Evolutionary conservation across 2,113 vertebrate genomes (phyloP), one percentile per base, ranked within the genome.

Genomic region (Rhadina sibilatrix): DNA sequence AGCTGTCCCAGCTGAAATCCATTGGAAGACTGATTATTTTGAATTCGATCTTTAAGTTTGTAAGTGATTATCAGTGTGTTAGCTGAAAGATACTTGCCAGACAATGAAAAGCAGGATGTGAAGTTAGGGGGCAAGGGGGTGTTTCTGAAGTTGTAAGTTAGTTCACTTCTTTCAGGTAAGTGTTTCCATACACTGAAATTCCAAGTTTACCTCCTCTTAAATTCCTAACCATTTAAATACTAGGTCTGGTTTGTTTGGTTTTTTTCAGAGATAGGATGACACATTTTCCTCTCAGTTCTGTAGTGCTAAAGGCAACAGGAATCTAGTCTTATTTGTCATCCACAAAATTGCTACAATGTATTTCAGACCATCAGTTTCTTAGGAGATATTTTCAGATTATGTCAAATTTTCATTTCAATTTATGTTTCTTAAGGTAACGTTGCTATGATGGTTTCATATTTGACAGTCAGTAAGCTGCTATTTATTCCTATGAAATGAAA

Each of bases 121-220:
- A 28, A 22, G 10, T 9, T 13, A 9, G 4, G 16, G 6, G 15
- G 2, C 0, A 2, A 31, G 20, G 22, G 2, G 4, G 2, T 5
- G 1, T 1, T 63, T 46, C 18, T 72, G 22, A 84, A 75, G 4
- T 24, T 69, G 2, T 22, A 25, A 66, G 6, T 74, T 56, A 38
- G 9, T 75, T 93, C 42, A 50, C 6, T 81, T 66, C 10, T 65
- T 89, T 75, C 59, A 53, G 17, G 14, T 61, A 37, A 57, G 10
- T 68, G 21, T 64, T 93, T 13, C 35, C 35, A 37, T 28, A 61
- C 27, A 40, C 24, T 47, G 35, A 60, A 86, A 80, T 64, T 79
- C 8, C 46, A 65, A 33, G 28, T 78, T 81, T 85, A 27, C 10
- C 69, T 86, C 27, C 17, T 4, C 13, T 30, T 66, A 37, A 56